Percentiles rank a stretch among this genome's conserved stretches.
Conservation (phyloP, 2,888 invertebrate species). For the Oegoconia quadripuncta region DNA sequence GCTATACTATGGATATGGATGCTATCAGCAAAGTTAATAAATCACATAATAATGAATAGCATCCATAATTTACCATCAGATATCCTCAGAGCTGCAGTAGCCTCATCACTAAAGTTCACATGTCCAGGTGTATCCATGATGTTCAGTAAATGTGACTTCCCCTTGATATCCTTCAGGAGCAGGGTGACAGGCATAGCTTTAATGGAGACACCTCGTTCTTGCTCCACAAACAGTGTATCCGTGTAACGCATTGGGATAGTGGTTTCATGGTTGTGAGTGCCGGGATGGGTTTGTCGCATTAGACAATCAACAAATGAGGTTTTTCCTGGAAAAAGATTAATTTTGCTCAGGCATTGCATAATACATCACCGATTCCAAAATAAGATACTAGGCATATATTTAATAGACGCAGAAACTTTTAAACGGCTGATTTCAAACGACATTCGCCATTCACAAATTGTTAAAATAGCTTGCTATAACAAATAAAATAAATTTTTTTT, state of each 20-base stretch:
- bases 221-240: slow-evolving; percentile 97
- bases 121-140: slow-evolving; percentile 99
- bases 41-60: neutral
- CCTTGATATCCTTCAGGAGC: slow-evolving; percentile 94
- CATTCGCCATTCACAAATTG: too few species aligned
- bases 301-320: slow-evolving; percentile 98
- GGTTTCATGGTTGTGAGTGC: slow-evolving; percentile 85
- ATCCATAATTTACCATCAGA: slow-evolving; percentile 77
- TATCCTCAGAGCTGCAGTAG: slow-evolving; percentile 96
- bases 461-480: too few species aligned
- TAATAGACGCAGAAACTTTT: slow-evolving; percentile 96
- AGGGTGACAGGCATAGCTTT: slow-evolving; percentile 97
- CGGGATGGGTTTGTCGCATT: slow-evolving; percentile 97
- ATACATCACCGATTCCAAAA: too few species aligned
- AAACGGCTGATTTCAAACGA: slow-evolving; percentile 98
- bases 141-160: slow-evolving; percentile 98
- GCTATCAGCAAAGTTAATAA: neutral
- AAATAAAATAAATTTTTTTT: too few species aligned
- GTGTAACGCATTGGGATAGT: slow-evolving; percentile 93
- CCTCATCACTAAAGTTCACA: slow-evolving; percentile 99
- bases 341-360: too few species aligned
- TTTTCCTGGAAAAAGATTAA: slow-evolving; percentile 84
- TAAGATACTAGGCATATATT: slow-evolving; percentile 96
- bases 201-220: slow-evolving; percentile 97
- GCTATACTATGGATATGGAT: too few species aligned